Evolutionary conservation across 2,888 invertebrate species (phyloP).

Genomic region (Tetanocera ferruginea): DNA sequence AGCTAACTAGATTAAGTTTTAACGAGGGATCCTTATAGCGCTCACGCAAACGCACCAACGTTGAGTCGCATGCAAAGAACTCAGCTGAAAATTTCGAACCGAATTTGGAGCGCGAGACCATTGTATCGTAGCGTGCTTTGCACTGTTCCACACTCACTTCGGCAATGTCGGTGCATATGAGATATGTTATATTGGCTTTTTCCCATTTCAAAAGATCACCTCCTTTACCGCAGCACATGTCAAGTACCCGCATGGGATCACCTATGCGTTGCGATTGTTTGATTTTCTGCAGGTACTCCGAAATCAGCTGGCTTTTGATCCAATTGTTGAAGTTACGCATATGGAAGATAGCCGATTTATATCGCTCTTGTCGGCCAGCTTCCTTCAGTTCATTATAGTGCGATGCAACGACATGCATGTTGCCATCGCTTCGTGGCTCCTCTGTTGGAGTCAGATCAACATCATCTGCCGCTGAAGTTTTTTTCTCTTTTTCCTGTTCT

Average conservation of each 20-base stretch:
- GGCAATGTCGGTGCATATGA: slow-evolving; percentile 95
- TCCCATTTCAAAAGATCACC: slow-evolving; percentile 98
- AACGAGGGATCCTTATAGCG: slow-evolving; percentile 83
- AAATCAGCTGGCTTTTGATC: slow-evolving; percentile 96
- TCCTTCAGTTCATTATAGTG: slow-evolving; percentile 95
- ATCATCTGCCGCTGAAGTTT: slow-evolving; percentile 28
- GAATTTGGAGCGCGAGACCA: slow-evolving; percentile 69
- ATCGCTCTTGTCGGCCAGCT: slow-evolving; percentile 83
- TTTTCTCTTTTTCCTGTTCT: slow-evolving; percentile 24
- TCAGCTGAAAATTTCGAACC: slow-evolving; percentile 82
- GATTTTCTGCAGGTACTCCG: slow-evolving; percentile 80
- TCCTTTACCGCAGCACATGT: slow-evolving; percentile 98
- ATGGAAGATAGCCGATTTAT: slow-evolving; percentile 91
- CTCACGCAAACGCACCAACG: slow-evolving; percentile 83
- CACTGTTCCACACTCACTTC: slow-evolving; percentile 93
- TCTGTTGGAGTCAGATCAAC: slow-evolving; percentile 31
- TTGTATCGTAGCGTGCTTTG: slow-evolving; percentile 83
- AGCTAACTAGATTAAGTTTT: slow-evolving; percentile 90
- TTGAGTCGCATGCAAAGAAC: slow-evolving; percentile 92
- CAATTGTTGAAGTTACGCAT: slow-evolving; percentile 99
- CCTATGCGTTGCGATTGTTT: slow-evolving; percentile 77
- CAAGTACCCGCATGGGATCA: slow-evolving; percentile 82
- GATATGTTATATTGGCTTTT: slow-evolving; percentile 82
- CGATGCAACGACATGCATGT: slow-evolving; percentile 78
- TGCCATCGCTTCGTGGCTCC: slow-evolving; percentile 49